Percentiles rank a stretch among this genome's conserved stretches.
Evolutionary conservation across 2,888 invertebrate species (phyloP).

Genomic region (Peribatodes rhomboidaria): DNA sequence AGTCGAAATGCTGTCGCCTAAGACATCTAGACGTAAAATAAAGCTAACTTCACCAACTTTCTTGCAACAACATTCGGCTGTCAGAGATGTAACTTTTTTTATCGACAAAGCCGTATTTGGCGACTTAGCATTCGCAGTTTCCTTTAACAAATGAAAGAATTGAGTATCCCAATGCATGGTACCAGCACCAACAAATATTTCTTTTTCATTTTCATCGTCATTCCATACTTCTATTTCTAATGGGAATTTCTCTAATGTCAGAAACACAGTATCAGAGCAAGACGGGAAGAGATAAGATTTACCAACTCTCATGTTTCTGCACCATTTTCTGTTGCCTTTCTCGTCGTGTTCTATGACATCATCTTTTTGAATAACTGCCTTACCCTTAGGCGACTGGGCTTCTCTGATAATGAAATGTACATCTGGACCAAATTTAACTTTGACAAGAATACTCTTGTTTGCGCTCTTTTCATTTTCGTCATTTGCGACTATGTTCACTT

Average conservation of each 20-base stretch:
- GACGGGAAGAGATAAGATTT: slow-evolving; percentile 85
- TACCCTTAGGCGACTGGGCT: slow-evolving; percentile 70
- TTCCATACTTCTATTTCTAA: slow-evolving; percentile 82
- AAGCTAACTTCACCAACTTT: slow-evolving; percentile 77
- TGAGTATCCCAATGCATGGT: slow-evolving; percentile 78
- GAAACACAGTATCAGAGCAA: slow-evolving; percentile 76
- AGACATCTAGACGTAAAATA: slow-evolving; percentile 80
- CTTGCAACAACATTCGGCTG: slow-evolving; percentile 71
- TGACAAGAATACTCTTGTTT: slow-evolving; percentile 78
- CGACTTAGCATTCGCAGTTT: slow-evolving; percentile 68
- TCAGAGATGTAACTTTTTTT: slow-evolving; percentile 65
- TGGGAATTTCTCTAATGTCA: slow-evolving; percentile 78
- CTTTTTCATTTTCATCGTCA: slow-evolving; percentile 71
- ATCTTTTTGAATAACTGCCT: slow-evolving; percentile 62
- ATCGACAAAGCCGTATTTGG: slow-evolving; percentile 68
- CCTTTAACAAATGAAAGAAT: slow-evolving; percentile 81
- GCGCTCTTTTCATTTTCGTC: slow-evolving; percentile 63
- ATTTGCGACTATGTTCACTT: slow-evolving; percentile 75
- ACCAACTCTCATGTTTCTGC: slow-evolving; percentile 77
- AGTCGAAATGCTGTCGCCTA: slow-evolving; percentile 80
- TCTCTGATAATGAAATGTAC: slow-evolving; percentile 82
- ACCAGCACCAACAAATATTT: slow-evolving; percentile 77
- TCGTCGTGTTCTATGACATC: slow-evolving; percentile 70
- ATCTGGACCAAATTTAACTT: slow-evolving; percentile 81
- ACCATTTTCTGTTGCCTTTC: slow-evolving; percentile 68